Evolutionary conservation across 2,113 vertebrate genomes (phyloP).

Genomic region (Collichthys lucidus): DNA sequence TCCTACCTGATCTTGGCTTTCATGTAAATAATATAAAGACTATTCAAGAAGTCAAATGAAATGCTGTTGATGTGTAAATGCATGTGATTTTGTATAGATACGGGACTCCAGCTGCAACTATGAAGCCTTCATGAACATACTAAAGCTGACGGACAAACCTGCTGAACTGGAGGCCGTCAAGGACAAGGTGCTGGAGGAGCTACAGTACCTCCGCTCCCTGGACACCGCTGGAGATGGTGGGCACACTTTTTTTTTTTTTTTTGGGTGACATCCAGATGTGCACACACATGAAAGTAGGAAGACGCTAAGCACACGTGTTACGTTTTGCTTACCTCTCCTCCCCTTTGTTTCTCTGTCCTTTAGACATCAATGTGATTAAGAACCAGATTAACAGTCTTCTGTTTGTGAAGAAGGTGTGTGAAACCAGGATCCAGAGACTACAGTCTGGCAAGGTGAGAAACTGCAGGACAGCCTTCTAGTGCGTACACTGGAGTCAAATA

Average conservation of each 20-base stretch:
- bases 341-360: conserved; percentile 58
- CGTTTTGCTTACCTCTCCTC: background rate
- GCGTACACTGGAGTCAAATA: background rate
- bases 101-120: conserved; percentile 98
- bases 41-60: background rate
- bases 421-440: conserved; percentile 97
- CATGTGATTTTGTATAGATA: conserved; percentile 84
- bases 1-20: background rate
- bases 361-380: conserved; percentile 99
- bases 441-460: conserved; percentile 96
- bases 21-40: background rate
- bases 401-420: conserved; percentile 99
- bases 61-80: background rate
- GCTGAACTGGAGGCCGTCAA: conserved; percentile 96
- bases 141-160: conserved; percentile 96
- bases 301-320: background rate
- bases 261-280: background rate
- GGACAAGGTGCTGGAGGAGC: conserved; percentile 96
- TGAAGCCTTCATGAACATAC: conserved; percentile 99
- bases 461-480: background rate
- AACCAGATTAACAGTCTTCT: conserved; percentile 99
- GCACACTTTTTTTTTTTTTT: conserved; percentile 21
- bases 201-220: conserved; percentile 96
- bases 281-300: background rate
- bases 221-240: conserved; percentile 97